Evolutionary conservation across 2,888 invertebrate genomes (phyloP), one percentile per base, ranked within the genome.

Genomic region (Autographa gamma): DNA sequence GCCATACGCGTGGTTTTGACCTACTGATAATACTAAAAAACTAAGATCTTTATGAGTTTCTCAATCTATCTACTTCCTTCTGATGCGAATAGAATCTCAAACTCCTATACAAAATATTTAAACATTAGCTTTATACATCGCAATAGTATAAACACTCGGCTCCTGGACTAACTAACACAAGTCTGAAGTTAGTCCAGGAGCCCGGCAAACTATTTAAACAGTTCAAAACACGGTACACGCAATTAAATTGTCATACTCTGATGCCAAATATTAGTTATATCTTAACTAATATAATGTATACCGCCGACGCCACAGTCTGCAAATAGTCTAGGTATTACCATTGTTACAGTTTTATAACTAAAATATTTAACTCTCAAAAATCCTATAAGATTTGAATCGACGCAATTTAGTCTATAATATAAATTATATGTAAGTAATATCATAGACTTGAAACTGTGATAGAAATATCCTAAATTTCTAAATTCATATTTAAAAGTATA

Each of bases 211-310:
- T 66, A 62, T 66, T 75, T 79, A 66, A 66, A 65, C 48, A 60
- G 19, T 56, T 56, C 48, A 76, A 77, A 85, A 78, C 84, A 81
- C 82, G 84, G 81, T 79, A 82, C 73, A 71, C 48, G 74, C 78
- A 76, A 63, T 65, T 69, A 67, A 77, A 82, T 86, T 85, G 82
- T 89, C 88, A 86, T 88, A 90, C 85, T 90, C 89, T 88, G 90
- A 92, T 91, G 93, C 92, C 93, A 93, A 93, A 93, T 92, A 91
- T 92, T 92, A 89, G 92, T 93, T 91, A 87, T 80, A 85, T 77
- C 74, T 80, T 87, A 85, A 89, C 90, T 91, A 90, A 89, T 91
- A 91, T 90, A 85, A 25, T 76, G 76, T 82, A 73, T 76, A 65
- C 41, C 56, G 69, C 65, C 66, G 77, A 60, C 16, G 31, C 34